Evolutionary conservation across 2,888 invertebrate genomes (phyloP).

Genomic region (Lasioglossum lativentre): DNA sequence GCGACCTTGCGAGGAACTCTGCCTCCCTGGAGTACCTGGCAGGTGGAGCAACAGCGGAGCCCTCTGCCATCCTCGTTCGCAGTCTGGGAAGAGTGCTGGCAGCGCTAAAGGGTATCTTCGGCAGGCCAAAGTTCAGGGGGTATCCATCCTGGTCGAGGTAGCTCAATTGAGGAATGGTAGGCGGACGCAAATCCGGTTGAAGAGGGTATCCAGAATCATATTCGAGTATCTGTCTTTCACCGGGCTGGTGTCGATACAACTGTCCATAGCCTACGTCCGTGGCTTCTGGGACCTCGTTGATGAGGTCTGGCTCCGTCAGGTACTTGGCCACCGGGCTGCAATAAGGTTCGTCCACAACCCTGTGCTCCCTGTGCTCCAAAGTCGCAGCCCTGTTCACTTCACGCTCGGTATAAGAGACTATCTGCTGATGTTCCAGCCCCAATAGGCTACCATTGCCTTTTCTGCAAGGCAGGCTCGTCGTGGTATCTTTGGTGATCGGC

Average conservation of each 20-base stretch:
- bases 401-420: slow-evolving; percentile 79
- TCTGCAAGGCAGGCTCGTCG: slow-evolving; percentile 75
- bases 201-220: slow-evolving; percentile 79
- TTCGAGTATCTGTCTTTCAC: slow-evolving; percentile 74
- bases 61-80: slow-evolving; percentile 85
- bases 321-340: slow-evolving; percentile 77
- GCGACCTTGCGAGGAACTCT: slow-evolving; percentile 87
- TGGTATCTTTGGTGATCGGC: slow-evolving; percentile 85
- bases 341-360: slow-evolving; percentile 71
- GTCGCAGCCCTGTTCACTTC: slow-evolving; percentile 74
- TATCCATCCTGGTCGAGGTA: slow-evolving; percentile 92
- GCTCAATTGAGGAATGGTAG: slow-evolving; percentile 77
- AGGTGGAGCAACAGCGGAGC: slow-evolving; percentile 86
- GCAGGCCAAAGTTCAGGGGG: slow-evolving; percentile 91
- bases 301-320: slow-evolving; percentile 86
- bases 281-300: slow-evolving; percentile 80
- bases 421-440: slow-evolving; percentile 86
- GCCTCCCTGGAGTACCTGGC: slow-evolving; percentile 88
- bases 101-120: slow-evolving; percentile 88
- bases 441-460: slow-evolving; percentile 72
- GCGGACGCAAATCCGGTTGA: slow-evolving; percentile 77
- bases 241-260: slow-evolving; percentile 75
- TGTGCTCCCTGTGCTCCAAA: slow-evolving; percentile 70
- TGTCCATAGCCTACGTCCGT: slow-evolving; percentile 74
- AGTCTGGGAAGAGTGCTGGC: slow-evolving; percentile 92